Percentiles rank a stretch among this genome's conserved stretches.
Evolutionary conservation across 1,140 invertebrate genomes (phyloP).

Genomic region (Brachystomella parvula): DNA sequence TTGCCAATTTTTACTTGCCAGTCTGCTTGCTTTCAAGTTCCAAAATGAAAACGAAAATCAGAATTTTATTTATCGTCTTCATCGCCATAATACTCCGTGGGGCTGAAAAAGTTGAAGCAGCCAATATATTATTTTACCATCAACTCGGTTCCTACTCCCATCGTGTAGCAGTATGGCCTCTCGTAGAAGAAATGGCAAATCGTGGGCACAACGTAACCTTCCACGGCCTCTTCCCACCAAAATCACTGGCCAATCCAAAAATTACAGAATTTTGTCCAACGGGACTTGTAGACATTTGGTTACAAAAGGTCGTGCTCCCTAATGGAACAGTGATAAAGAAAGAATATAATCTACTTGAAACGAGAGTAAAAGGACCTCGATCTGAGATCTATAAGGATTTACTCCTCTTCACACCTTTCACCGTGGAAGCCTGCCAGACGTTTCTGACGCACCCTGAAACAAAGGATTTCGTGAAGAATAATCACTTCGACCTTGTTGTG

Average conservation of each 20-base stretch:
- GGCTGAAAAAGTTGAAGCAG: no score
- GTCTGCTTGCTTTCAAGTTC: no score
- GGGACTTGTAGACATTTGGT: not conserved
- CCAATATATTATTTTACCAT: constrained; percentile 30
- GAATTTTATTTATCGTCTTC: no score
- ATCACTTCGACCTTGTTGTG: constrained; percentile 34
- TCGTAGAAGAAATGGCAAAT: constrained; percentile 17
- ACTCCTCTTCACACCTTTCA: not conserved
- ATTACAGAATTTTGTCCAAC: constrained; percentile 16
- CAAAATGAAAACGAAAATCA: no score
- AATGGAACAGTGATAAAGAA: not conserved
- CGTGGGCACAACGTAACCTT: constrained; percentile 33
- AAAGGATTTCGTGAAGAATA: constrained; percentile 22
- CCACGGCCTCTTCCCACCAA: constrained; percentile 7
- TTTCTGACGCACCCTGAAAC: constrained; percentile 19
- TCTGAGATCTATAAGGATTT: not conserved
- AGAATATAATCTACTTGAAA: not conserved
- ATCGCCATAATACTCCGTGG: no score
- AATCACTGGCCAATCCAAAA: constrained; percentile 20
- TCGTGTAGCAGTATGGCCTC: constrained; percentile 27
- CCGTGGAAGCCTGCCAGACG: constrained; percentile 3
- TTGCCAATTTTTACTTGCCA: no score
- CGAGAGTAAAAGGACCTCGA: not conserved
- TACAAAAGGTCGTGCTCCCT: not conserved
- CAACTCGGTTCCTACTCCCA: constrained; percentile 21